Evolutionary conservation across 1,140 invertebrate species (phyloP).

Genomic region (Leucophenga varia): DNA sequence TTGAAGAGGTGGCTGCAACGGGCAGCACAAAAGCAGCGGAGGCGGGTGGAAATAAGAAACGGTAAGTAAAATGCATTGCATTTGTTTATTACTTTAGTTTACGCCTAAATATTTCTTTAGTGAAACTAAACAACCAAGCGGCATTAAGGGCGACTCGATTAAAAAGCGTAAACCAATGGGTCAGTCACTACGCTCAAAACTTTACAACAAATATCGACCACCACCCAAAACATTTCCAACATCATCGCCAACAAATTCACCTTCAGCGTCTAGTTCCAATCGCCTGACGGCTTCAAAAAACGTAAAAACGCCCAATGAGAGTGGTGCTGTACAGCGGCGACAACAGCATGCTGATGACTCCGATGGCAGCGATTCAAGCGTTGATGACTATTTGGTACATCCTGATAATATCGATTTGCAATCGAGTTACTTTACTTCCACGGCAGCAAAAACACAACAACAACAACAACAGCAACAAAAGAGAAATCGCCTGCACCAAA

Average conservation of each 20-base stretch:
- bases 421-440: constrained; percentile 45
- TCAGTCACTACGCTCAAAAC: constrained; percentile 46
- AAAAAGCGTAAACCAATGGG: constrained; percentile 47
- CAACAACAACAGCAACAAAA: constrained; percentile 13
- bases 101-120: constrained; percentile 2
- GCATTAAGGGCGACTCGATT: constrained; percentile 35
- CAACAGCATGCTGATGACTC: constrained; percentile 21
- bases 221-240: constrained; percentile 45
- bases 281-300: constrained; percentile 44
- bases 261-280: constrained; percentile 41
- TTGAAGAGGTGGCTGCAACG: constrained; percentile 26
- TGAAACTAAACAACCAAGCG: constrained; percentile 34
- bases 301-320: constrained; percentile 55
- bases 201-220: constrained; percentile 52
- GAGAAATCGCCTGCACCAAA: constrained; percentile 39
- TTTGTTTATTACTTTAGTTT: neutral
- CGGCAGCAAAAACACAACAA: neutral
- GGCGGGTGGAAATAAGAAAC: constrained; percentile 17
- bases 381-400: constrained; percentile 51
- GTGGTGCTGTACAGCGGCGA: no score
- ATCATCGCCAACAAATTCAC: constrained; percentile 40
- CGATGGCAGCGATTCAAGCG: constrained; percentile 49
- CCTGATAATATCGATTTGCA: constrained; percentile 47
- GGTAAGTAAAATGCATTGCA: constrained; percentile 16
- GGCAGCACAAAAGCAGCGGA: neutral